Evolutionary conservation across 2,797 vertebrate species (phyloP).

Genomic region (Molossus alvarezi): DNA sequence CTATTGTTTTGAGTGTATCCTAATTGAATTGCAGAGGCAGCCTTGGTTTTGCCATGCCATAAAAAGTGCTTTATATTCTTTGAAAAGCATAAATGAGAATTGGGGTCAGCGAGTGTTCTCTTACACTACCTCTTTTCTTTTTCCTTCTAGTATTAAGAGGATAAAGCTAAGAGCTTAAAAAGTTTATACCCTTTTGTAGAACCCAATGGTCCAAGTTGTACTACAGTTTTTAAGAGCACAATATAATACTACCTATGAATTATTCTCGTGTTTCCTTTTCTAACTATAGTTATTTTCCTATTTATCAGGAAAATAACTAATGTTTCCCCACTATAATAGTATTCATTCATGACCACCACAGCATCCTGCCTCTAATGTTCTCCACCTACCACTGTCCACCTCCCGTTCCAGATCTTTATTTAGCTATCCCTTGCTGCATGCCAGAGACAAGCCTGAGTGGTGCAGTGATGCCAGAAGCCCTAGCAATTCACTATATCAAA

Average conservation of each 20-base stretch:
- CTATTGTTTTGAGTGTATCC: not conserved
- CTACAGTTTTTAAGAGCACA: not conserved
- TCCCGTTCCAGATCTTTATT: slow-evolving; percentile 42
- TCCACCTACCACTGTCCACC: not conserved
- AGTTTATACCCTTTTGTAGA: not conserved
- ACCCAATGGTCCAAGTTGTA: not conserved
- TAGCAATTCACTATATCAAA: not conserved
- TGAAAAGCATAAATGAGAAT: slow-evolving; percentile 44
- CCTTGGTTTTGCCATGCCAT: slow-evolving; percentile 38
- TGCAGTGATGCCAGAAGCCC: not conserved
- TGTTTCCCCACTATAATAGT: not conserved
- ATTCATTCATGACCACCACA: slow-evolving; percentile 33
- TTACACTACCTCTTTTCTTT: not conserved
- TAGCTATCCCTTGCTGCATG: not conserved
- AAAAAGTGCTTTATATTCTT: slow-evolving; percentile 55
- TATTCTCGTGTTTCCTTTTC: slow-evolving; percentile 34
- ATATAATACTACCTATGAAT: not conserved
- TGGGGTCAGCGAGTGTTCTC: slow-evolving; percentile 17
- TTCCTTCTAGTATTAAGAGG: not conserved
- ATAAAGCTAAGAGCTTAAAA: not conserved
- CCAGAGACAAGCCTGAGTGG: not conserved
- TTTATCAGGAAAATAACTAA: slow-evolving; percentile 1
- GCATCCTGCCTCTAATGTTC: slow-evolving; percentile 2
- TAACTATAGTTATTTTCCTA: slow-evolving; percentile 24
- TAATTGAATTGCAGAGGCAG: slow-evolving; percentile 39